phyloP scores from a whole-genome alignment of 2,888 invertebrate species.

The Sclerodermus sp. region DNA sequence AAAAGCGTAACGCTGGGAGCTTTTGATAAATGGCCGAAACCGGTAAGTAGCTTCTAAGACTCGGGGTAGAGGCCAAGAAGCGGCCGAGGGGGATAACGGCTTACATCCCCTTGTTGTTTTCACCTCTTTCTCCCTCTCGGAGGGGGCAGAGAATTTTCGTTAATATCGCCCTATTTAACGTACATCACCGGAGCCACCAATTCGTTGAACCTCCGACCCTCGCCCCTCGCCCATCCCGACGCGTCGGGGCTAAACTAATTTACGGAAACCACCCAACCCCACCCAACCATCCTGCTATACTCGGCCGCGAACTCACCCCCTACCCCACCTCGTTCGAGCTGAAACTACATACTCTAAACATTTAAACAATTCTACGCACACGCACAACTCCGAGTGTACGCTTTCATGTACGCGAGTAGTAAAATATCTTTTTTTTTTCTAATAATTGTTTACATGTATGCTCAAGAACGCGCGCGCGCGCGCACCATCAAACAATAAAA shows the following conservation, averaged over 20 bases:
- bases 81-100: too few relatives aligned
- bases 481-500: too few relatives aligned
- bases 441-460: neutral
- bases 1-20: too few relatives aligned
- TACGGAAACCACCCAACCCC: constrained; percentile 24
- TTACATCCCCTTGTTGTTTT: neutral
- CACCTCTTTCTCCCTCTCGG: neutral
- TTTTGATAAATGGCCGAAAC: too few relatives aligned
- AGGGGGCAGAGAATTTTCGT: too few relatives aligned
- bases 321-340: too few relatives aligned
- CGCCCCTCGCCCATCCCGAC: neutral
- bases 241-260: constrained; percentile 23
- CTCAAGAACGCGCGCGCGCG: too few relatives aligned
- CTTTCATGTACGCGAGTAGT: neutral
- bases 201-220: constrained; percentile 7
- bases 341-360: neutral
- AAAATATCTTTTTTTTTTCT: neutral
- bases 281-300: constrained; percentile 20
- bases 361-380: neutral
- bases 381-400: neutral
- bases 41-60: too few relatives aligned
- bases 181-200: constrained; percentile 1
- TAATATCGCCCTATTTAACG: neutral
- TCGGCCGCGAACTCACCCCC: neutral
- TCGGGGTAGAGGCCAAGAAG: too few relatives aligned